Conservation (phyloP, 2,888 invertebrate species). For the Tenthredo notha region DNA sequence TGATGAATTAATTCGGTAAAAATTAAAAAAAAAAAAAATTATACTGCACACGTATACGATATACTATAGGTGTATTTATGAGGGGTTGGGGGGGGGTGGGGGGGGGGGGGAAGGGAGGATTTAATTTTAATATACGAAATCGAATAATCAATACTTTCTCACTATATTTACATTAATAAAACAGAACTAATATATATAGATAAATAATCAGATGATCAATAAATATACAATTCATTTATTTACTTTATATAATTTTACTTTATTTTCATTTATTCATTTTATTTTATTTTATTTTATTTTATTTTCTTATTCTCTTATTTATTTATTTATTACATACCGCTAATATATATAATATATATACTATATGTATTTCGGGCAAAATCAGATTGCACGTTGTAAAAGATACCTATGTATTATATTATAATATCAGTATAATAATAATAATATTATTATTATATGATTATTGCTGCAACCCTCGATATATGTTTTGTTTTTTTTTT, state of each 20-base stretch:
- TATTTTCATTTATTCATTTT: conserved; percentile 20
- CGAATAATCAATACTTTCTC: background rate
- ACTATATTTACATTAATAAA: conserved; percentile 1
- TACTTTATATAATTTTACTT: conserved; percentile 7
- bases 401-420: conserved; percentile 28
- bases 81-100: background rate
- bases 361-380: background rate
- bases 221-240: conserved; percentile 36
- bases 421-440: conserved; percentile 2
- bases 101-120: background rate
- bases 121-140: background rate
- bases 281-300: background rate
- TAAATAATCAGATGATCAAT: conserved; percentile 26
- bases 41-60: background rate
- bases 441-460: conserved; percentile 44
- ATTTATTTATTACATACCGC: background rate
- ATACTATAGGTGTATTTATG: background rate
- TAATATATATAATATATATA: background rate
- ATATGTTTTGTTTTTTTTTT: background rate
- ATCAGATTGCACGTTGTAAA: conserved; percentile 33
- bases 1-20: background rate
- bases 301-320: background rate
- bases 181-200: conserved; percentile 23
- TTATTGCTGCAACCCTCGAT: conserved; percentile 51
- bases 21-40: background rate